Evolutionary conservation across 2,113 vertebrate genomes (phyloP).

Genomic region (Onychostruthus taczanowskii): DNA sequence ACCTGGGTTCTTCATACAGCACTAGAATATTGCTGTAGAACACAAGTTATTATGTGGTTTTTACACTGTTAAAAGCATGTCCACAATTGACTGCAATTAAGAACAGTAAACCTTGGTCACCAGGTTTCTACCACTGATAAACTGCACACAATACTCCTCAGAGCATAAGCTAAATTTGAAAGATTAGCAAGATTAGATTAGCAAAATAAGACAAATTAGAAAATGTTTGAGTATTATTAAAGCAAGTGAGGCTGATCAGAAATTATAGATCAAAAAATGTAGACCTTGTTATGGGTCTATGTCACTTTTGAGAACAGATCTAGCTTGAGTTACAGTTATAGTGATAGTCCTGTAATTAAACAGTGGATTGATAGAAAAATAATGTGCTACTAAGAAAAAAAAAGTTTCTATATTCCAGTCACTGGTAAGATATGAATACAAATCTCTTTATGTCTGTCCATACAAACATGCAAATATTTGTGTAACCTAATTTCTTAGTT

Average conservation of each 20-base stretch:
- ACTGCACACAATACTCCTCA: not conserved
- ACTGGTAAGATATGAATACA: not conserved
- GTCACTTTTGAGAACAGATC: not conserved
- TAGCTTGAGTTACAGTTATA: not conserved
- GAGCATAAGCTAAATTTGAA: not conserved
- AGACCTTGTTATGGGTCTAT: not conserved
- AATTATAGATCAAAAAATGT: not conserved
- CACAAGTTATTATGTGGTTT: not conserved
- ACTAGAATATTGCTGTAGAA: not conserved
- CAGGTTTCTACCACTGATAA: not conserved
- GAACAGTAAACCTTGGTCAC: not conserved
- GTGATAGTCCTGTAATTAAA: not conserved
- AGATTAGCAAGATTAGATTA: not conserved
- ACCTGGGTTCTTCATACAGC: not conserved
- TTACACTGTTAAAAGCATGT: not conserved
- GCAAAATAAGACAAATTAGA: not conserved
- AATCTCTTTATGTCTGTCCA: not conserved
- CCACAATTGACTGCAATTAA: not conserved
- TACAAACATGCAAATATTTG: not conserved
- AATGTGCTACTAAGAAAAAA: not conserved
- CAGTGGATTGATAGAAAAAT: not conserved
- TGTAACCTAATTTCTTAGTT: not conserved
- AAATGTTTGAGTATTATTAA: not conserved
- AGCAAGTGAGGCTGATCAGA: not conserved
- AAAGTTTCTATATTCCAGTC: not conserved